Evolutionary conservation across 2,888 invertebrate genomes (phyloP).

Genomic region (Nomada fabriciana): DNA sequence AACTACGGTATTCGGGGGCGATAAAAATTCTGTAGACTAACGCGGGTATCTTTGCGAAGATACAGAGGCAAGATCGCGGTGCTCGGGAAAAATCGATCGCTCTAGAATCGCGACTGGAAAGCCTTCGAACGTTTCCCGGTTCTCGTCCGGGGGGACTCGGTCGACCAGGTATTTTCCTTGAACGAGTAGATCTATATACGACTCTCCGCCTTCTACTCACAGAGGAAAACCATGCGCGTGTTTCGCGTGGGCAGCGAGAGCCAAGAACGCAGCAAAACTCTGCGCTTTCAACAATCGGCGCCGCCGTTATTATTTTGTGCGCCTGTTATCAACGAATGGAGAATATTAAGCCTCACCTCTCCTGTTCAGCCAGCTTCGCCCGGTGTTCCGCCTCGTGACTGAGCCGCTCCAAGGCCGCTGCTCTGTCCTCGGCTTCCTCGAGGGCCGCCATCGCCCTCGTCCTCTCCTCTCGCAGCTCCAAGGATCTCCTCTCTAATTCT

Average conservation of each 20-base stretch:
- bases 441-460: slow-evolving; percentile 91
- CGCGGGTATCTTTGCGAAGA: not conserved
- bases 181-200: not conserved
- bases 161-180: slow-evolving; percentile 3
- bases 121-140: slow-evolving; percentile 16
- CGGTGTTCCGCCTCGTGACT: slow-evolving; percentile 85
- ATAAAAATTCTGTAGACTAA: slow-evolving; percentile 8
- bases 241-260: not conserved
- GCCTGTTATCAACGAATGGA: not conserved
- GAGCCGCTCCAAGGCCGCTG: slow-evolving; percentile 92
- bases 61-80: not conserved
- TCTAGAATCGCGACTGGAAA: not conserved
- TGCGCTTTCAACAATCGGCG: not conserved
- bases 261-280: not conserved
- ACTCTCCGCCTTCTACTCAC: not conserved
- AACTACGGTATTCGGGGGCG: not conserved
- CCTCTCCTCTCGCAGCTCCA: slow-evolving; percentile 91
- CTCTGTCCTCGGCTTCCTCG: slow-evolving; percentile 96
- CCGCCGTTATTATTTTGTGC: not conserved
- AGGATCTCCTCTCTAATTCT: slow-evolving; percentile 93
- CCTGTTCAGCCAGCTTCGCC: slow-evolving; percentile 81
- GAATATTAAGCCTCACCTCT: slow-evolving; percentile 84
- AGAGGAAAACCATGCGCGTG: not conserved
- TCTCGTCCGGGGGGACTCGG: slow-evolving; percentile 7
- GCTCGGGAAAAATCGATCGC: not conserved